These are phyloP conservation scores for Dromius quadrimaculatus DNA, from an alignment of 2,888 invertebrate genomes.

Conservation along the genomic window DNA sequence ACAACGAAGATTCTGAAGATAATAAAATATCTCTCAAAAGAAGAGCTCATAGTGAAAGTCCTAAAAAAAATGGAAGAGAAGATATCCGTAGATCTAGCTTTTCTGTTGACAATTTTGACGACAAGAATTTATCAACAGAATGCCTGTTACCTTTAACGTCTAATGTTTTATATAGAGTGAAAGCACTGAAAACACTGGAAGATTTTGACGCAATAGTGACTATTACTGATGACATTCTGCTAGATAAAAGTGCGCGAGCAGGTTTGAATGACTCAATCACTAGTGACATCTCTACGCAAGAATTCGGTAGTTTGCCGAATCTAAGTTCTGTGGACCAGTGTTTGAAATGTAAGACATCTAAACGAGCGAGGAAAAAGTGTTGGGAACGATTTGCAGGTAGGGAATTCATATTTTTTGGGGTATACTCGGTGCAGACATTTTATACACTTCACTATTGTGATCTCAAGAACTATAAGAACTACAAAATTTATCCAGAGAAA, in stretches of 20 bases:
- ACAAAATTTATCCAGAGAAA: no score
- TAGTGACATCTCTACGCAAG: constrained; percentile 26
- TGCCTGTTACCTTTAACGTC: constrained; percentile 14
- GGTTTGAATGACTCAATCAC: constrained; percentile 22
- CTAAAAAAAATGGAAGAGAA: background rate
- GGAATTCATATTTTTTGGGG: no score
- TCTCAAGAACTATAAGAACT: no score
- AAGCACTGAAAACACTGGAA: background rate
- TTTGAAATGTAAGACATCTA: constrained; percentile 22
- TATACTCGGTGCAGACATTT: no score
- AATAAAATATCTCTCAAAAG: constrained; percentile 15
- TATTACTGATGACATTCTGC: constrained; percentile 7
- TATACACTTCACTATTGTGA: no score
- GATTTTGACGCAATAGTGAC: constrained; percentile 18
- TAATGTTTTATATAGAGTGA: constrained; percentile 21
- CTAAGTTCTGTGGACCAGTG: constrained; percentile 27
- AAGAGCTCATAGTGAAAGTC: constrained; percentile 32
- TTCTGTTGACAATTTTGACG: background rate
- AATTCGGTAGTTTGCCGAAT: constrained; percentile 40
- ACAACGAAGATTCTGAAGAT: background rate
- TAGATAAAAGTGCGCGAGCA: constrained; percentile 2
- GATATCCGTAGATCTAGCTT: background rate
- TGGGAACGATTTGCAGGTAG: constrained; percentile 47
- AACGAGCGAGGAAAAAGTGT: constrained; percentile 25
- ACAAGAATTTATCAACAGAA: constrained; percentile 4